Evolutionary conservation across 2,113 vertebrate species (phyloP).

Genomic region (Hoplias malabaricus): DNA sequence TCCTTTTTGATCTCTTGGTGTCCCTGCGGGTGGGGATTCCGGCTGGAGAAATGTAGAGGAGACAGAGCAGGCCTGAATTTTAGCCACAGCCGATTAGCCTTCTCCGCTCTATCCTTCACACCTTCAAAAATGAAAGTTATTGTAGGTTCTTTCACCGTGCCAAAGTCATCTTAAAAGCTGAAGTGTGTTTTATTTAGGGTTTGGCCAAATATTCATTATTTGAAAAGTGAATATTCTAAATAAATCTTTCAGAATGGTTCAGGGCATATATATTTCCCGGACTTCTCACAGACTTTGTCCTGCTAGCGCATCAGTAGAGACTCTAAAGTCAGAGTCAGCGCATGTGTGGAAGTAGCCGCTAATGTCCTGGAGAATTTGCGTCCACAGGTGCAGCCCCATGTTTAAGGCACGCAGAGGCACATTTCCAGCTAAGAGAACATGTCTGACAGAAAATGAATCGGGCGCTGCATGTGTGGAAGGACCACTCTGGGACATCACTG

Average conservation of each 20-base stretch:
- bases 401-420: too few relatives aligned
- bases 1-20: slow-evolving; percentile 35
- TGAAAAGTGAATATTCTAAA: too few relatives aligned
- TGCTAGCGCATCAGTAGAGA: too few relatives aligned
- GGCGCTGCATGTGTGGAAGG: too few relatives aligned
- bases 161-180: not conserved
- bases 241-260: not conserved
- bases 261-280: not conserved
- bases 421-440: too few relatives aligned
- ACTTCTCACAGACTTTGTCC: too few relatives aligned
- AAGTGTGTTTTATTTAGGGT: not conserved
- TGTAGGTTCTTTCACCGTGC: not conserved
- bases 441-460: too few relatives aligned
- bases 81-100: not conserved
- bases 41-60: not conserved
- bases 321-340: too few relatives aligned
- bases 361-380: too few relatives aligned
- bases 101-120: not conserved
- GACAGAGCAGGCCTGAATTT: not conserved
- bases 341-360: too few relatives aligned
- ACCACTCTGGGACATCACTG: too few relatives aligned
- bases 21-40: slow-evolving; percentile 26
- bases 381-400: too few relatives aligned
- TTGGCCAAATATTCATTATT: not conserved
- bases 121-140: slow-evolving; percentile 4